phyloP scores from a whole-genome alignment of 2,888 invertebrate genomes.

The Lasioglossum leucozonium region DNA sequence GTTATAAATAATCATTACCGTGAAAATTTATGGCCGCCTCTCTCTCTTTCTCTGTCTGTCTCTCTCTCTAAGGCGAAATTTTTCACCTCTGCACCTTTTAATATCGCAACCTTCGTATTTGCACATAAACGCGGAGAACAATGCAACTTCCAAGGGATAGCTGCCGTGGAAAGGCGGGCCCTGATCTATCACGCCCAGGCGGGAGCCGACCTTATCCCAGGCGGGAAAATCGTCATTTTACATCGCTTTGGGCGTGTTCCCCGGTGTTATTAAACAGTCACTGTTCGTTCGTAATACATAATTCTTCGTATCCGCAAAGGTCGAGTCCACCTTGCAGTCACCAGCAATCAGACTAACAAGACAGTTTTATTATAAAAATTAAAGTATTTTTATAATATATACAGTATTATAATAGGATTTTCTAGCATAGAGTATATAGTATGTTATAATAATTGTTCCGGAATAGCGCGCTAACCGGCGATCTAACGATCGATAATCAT shows the following conservation, averaged over 20 bases:
- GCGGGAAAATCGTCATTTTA: constrained; percentile 45
- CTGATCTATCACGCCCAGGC: constrained; percentile 68
- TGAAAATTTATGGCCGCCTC: constrained; percentile 48
- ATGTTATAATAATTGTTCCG: no score
- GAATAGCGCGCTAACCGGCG: no score
- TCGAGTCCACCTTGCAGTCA: neutral
- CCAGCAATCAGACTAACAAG: no score
- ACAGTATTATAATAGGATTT: no score
- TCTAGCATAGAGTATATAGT: no score
- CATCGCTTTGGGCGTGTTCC: constrained; percentile 44
- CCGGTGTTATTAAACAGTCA: neutral
- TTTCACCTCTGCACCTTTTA: constrained; percentile 34
- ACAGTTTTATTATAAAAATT: no score
- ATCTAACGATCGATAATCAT: no score
- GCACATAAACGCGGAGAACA: constrained; percentile 60
- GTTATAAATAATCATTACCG: constrained; percentile 53
- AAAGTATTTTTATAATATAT: no score
- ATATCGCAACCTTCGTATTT: constrained; percentile 53
- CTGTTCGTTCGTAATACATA: neutral
- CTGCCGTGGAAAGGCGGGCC: constrained; percentile 54
- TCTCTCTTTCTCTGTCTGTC: neutral
- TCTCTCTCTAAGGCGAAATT: neutral
- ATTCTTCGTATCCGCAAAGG: neutral
- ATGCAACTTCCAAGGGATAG: constrained; percentile 44
- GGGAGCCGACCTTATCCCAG: constrained; percentile 56